Base-by-base conservation (phyloP, 2,888 invertebrate species). In the Hyposoter dolosus region DNA sequence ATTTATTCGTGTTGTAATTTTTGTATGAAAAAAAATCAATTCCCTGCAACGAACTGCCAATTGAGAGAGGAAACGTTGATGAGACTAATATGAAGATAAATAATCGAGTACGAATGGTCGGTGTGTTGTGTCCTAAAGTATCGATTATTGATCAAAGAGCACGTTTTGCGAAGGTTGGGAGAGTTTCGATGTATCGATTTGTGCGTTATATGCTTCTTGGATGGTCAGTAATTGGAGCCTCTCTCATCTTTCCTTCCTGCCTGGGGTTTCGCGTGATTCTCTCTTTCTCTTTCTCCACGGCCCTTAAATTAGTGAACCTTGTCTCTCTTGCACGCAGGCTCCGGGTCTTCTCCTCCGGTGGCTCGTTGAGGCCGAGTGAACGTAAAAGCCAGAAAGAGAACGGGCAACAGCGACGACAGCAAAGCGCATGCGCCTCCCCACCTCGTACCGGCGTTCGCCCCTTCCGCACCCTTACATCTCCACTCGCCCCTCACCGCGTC, bases 401-500 rank as follows among this genome's bases (percentile, higher is more conserved):
- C 53, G 84, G 79, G 84, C 50, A 79, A 72, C n/a, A 45, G 66
- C 77, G 66, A 23, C 40, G 56, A 74, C 35, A 72, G 72, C 45
- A 35, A 5, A 15, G 84, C 82, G 84, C 82, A 78, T 63, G 66
- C 83, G 82, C 77, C 84, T 9, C 10, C 32, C 71, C 28, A 32
- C 32, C 1, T 50, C 28, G 47, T 15, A 15, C 28, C 60, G 60
- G 60, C 60, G 28, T 28, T 60, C 15, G 12, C 60, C 28, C 15
- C 60, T 60, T 28, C 56, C 60, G 15, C 60, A 15, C 28, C 69
- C 69, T 28, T 17, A 3, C 69, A 17, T 50, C 77, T 32, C 65
- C 50, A 28, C 17, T 77, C 69, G 63, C n/a, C 80, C 69, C 56
- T 84, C 85, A 79, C 85, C 83, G 53, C 28, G 88, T 84, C 90